Evolutionary conservation across 2,113 vertebrate genomes (phyloP).

Genomic region (Uria lomvia): DNA sequence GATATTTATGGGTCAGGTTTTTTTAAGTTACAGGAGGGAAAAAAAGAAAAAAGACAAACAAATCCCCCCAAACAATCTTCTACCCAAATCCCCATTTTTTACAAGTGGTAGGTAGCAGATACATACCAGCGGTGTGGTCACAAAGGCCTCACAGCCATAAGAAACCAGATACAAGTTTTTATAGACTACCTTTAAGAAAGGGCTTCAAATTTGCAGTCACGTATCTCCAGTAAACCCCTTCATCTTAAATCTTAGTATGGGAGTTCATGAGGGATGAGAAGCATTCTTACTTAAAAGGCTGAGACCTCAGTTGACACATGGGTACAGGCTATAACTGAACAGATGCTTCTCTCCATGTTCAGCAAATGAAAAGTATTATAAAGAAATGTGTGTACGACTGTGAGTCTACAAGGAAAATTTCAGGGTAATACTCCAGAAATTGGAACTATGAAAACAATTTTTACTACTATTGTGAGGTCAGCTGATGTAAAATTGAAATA

Average conservation of each 20-base stretch:
- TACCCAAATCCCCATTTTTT: not conserved
- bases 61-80: not conserved
- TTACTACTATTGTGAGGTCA: not conserved
- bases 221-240: not conserved
- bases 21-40: not conserved
- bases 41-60: not conserved
- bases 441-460: not conserved
- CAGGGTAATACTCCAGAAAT: not conserved
- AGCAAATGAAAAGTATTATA: not conserved
- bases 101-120: not conserved
- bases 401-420: not conserved
- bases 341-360: not conserved
- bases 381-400: not conserved
- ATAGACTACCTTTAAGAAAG: not conserved
- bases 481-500: not conserved
- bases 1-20: fast-evolving
- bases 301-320: not conserved
- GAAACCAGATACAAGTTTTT: not conserved
- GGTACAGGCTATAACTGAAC: not conserved
- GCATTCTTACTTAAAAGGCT: not conserved
- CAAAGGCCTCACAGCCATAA: not conserved
- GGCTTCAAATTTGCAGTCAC: not conserved
- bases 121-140: not conserved
- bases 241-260: not conserved
- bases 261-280: not conserved